Base-by-base conservation (phyloP, 2,888 invertebrate genomes). In the Cryptus armator region DNA sequence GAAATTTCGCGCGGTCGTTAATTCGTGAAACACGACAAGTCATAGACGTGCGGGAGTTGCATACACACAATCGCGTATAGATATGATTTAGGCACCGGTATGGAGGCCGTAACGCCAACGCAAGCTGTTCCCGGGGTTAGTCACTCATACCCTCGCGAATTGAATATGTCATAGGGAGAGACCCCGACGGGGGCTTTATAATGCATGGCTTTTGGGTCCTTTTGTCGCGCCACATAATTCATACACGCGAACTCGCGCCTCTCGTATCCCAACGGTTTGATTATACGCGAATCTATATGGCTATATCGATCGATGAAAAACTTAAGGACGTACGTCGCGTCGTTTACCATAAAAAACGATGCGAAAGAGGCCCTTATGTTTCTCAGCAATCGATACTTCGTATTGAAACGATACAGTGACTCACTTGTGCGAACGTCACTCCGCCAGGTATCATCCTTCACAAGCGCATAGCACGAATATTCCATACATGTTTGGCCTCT, bases 201-300 rank as follows among this genome's bases (percentile, higher is more conserved):
- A 86, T 79, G 67, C 72, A 86, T 74, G 78, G 70, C 78, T 75
- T 80, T 81, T 68, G 67, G 80, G 83, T 79, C 79, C 84, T 86
- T 86, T 87, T 79, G 86, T 85, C 83, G 76, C 72, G 83, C 66
- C 81, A 84, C 81, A 87, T 87, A 84, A 87, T 83, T 87, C 84
- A 83, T 51, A 81, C 66, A 43, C 37, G 59, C 64, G 62, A 66
- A 51, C 53, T 68, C 80, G 29, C 75, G 16, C 32, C 59, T 29
- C 56, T 62, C 51, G 32, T 16, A 12, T 37, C 12, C 19, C 16
- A 51, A 37, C 32, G 64, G 46, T 75, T 64, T 51, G 9, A 48
- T 24, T 59, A 29, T 14, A 32, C 62, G 62, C 29, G 32, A 9
- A 24, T 24, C 19, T 24, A 19, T 24, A 12, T 1, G 24, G 4